Conservation (phyloP, 2,797 vertebrate genomes). For the Catamblyrhynchus diadema region DNA sequence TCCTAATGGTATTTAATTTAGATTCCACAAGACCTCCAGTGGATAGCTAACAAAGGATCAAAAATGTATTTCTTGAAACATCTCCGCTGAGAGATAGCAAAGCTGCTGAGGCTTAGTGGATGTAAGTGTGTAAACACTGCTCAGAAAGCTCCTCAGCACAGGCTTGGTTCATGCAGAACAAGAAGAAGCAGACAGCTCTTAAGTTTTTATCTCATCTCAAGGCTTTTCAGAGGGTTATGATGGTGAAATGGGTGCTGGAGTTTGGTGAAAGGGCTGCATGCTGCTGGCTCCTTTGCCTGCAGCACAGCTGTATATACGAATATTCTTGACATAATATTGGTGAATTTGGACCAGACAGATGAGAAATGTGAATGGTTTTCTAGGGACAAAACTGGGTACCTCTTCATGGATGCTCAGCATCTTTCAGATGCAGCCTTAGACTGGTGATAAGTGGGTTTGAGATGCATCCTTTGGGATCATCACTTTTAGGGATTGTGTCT, state of each 20-base stretch:
- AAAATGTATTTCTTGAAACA: not conserved
- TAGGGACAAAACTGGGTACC: not conserved
- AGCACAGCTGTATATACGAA: not conserved
- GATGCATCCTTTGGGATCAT: not conserved
- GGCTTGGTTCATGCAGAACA: not conserved
- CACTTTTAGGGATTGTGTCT: not conserved
- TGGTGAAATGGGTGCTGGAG: not conserved
- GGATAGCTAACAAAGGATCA: constrained; percentile 50
- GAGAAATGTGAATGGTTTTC: not conserved
- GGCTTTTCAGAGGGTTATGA: not conserved
- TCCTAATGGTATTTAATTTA: constrained; percentile 51
- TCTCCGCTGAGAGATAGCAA: constrained; percentile 11
- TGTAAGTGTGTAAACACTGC: constrained; percentile 33
- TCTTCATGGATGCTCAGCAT: not conserved
- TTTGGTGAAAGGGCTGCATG: not conserved
- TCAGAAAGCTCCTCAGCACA: not conserved
- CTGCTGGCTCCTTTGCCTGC: not conserved
- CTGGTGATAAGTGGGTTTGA: not conserved
- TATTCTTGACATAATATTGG: not conserved
- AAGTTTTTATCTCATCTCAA: not conserved
- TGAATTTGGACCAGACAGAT: not conserved
- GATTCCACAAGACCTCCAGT: constrained; percentile 24
- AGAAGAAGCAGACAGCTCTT: not conserved
- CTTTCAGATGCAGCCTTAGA: not conserved
- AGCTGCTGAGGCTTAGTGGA: constrained; percentile 19